Base-by-base conservation (phyloP, 92 coral and sea anemone species). In the Actinernus sp. region DNA sequence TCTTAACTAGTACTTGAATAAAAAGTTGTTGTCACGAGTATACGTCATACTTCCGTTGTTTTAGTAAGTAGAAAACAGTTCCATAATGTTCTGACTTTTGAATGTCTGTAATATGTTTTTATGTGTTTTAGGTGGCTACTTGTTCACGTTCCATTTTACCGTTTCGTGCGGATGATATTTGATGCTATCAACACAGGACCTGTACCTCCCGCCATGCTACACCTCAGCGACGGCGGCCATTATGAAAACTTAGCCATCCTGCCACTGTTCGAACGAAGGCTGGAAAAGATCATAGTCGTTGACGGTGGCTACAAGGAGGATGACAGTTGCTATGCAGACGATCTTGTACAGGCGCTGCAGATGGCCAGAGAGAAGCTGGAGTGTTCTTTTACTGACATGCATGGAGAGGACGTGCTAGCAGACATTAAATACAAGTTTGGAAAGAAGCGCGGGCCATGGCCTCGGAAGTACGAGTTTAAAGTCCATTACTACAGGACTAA, bases 161-260 rank as follows among this genome's bases (percentile, higher is more conserved):
- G 66, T n/a, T 32, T 59, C 55, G 0, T 59, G 6, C 27, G 56
- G 18, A 16, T 48, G 26, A 9, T 59, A 22, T 18, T 59, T 7
- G 25, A 20, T 16, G 18, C 38, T 0, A 59, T 32, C n/a, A 4
- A 17, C 2, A 10, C 36, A 6, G 66, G 66, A 23, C 26, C 55
- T 31, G 7, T 5, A 0, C 55, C 66, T 16, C 54, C 66, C 2
- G 66, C 55, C 16, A 34, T 59, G 66, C 4, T 59, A n/a, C 66
- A n/a, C n/a, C n/a, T n/a, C n/a, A n/a, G n/a, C n/a, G n/a, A n/a
- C n/a, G n/a, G n/a, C n/a, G n/a, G n/a, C 1, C 66, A 59, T 59
- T 59, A 31, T 59, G 66, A 59, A 59, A 59, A 34, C 54, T 59
- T 31, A 17, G 66, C 45, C 11, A 14, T 59, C n/a, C 33, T 59